Evolutionary conservation across 1,140 invertebrate species (phyloP).

Genomic region (Drosophila setifemur): DNA sequence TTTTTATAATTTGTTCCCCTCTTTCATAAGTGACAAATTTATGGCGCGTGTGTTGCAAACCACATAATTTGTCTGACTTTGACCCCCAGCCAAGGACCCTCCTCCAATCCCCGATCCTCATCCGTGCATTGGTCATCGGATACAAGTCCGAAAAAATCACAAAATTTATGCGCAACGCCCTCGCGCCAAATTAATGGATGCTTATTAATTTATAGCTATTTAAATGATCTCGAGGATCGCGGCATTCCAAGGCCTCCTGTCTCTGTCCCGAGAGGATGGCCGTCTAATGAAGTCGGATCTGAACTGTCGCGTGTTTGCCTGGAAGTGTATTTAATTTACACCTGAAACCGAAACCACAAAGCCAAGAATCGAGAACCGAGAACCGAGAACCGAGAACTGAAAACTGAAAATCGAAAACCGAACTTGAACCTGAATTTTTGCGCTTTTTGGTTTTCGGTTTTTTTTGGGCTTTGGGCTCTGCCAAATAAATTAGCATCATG

Average conservation of each 20-base stretch:
- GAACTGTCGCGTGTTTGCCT: constrained; percentile 53
- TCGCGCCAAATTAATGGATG: constrained; percentile 78
- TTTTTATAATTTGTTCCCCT: background rate
- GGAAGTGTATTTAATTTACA: constrained; percentile 79
- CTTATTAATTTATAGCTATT: constrained; percentile 81
- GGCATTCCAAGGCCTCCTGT: constrained; percentile 59
- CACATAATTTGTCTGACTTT: constrained; percentile 77
- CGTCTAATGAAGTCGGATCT: constrained; percentile 64
- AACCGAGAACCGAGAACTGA: constrained; percentile 37
- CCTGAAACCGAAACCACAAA: constrained; percentile 64
- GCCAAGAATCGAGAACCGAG: no score
- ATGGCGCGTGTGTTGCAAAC: constrained; percentile 77
- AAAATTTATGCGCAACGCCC: constrained; percentile 76
- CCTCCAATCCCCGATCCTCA: background rate
- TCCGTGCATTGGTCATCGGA: constrained; percentile 24
- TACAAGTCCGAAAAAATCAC: constrained; percentile 53
- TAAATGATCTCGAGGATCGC: constrained; percentile 73
- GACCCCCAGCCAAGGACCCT: constrained; percentile 26
- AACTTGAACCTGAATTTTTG: constrained; percentile 73
- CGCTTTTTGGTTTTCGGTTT: background rate
- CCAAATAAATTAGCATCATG: constrained; percentile 78
- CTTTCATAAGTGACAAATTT: constrained; percentile 75
- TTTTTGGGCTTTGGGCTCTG: constrained; percentile 21
- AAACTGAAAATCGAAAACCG: constrained; percentile 39
- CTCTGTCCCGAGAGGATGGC: no score